phyloP scores from a whole-genome alignment of 2,797 vertebrate species.

The Onychomys leucogaster region DNA sequence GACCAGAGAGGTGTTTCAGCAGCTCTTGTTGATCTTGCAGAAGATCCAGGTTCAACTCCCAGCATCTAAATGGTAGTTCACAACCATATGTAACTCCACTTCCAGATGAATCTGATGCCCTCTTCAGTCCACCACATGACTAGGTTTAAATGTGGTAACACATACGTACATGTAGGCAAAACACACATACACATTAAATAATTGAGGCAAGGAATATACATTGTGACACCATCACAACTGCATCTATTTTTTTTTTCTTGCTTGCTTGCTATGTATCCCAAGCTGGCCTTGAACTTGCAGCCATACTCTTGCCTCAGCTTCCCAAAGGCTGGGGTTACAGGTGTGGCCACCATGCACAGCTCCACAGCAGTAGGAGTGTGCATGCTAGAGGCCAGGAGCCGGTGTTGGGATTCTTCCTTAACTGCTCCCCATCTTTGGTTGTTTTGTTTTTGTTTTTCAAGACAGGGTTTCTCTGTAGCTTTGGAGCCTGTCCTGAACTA shows the following conservation, averaged over 20 bases:
- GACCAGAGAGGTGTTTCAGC: background rate
- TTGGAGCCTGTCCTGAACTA: too few relatives aligned
- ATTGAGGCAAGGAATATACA: background rate
- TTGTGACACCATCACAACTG: accelerated
- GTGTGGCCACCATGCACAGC: background rate
- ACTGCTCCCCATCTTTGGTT: background rate
- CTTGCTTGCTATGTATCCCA: background rate
- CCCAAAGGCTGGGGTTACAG: background rate
- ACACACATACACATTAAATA: background rate
- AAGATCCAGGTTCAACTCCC: background rate
- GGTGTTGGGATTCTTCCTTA: background rate
- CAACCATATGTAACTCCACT: background rate
- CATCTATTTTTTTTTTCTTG: background rate
- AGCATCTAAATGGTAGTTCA: background rate
- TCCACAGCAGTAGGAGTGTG: background rate
- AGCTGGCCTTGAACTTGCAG: background rate
- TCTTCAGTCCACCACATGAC: background rate
- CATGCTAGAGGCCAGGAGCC: background rate
- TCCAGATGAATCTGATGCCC: background rate
- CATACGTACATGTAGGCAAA: background rate
- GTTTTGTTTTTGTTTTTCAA: too few relatives aligned
- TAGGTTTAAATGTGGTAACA: background rate
- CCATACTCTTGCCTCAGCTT: background rate
- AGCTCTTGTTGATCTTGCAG: background rate
- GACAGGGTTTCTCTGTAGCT: too few relatives aligned